These are phyloP conservation scores for Spea bombifrons DNA, from an alignment of 2,113 vertebrate genomes.

Conservation along the genomic window DNA sequence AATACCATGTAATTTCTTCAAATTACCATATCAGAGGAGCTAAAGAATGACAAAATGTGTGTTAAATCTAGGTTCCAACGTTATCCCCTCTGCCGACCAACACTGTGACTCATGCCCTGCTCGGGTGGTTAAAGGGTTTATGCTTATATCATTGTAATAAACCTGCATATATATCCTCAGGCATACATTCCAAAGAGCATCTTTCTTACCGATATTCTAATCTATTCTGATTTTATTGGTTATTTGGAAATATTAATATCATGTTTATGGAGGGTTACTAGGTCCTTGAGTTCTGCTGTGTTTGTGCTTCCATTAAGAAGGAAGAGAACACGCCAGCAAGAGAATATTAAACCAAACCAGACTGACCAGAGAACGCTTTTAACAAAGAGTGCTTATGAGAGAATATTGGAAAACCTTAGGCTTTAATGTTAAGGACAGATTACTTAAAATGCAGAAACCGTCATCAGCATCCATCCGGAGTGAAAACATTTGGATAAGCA, in stretches of 20 bases:
- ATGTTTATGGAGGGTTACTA: constrained; percentile 9
- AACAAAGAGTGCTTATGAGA: constrained; percentile 26
- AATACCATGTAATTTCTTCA: too few relatives aligned
- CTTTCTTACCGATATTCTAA: background rate
- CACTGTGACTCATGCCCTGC: too few relatives aligned
- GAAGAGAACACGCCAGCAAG: constrained; percentile 12
- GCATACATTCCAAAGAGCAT: background rate
- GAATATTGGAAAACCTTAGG: constrained; percentile 43
- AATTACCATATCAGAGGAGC: too few relatives aligned
- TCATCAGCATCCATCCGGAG: constrained; percentile 49
- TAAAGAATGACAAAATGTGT: too few relatives aligned
- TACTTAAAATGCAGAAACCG: constrained; percentile 46
- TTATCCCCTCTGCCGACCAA: too few relatives aligned
- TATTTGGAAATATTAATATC: constrained; percentile 24
- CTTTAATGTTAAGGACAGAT: constrained; percentile 46
- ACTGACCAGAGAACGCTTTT: constrained; percentile 36
- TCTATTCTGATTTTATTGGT: constrained; percentile 33
- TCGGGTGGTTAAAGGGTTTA: constrained; percentile 9
- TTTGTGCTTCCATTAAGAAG: constrained; percentile 10
- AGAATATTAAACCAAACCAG: constrained; percentile 29
- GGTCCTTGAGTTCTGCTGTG: constrained; percentile 45
- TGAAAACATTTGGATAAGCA: constrained; percentile 57
- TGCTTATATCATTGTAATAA: background rate
- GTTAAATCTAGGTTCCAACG: too few relatives aligned
- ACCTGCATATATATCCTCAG: background rate